Evolutionary conservation across 2,888 invertebrate genomes (phyloP), one percentile per base, ranked within the genome.

Genomic region (Toxonevra muliebris): DNA sequence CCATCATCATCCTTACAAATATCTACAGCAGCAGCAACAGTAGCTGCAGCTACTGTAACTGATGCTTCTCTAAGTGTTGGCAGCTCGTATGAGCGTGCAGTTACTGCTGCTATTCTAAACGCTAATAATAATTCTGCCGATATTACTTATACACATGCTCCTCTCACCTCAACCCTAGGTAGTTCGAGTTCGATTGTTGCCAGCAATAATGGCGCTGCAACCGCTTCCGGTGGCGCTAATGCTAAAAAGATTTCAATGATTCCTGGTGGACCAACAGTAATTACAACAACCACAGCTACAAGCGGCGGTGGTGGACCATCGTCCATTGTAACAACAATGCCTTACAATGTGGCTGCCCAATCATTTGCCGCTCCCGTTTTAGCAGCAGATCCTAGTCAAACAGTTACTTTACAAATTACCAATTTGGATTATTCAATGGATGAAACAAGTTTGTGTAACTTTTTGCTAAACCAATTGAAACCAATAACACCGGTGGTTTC

Each of bases 391-490:
- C 69, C 73, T 11, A 80, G 73, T 52, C 82, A 82, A 63, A 75
- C 79, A 0, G 78, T 85, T 12, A 85, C 84, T 1, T 69, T 86
- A 67, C 85, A 85, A 74, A 84, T 86, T 2, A 85, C 84, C 52
- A 86, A 86, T 75, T 74, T 86, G 59, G 86, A 86, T 71, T 84
- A 83, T 70, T 82, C 84, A 17, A 79, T 85, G 76, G 86, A 86
- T 70, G 85, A 86, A 69, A 61, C 74, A 13, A 84, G 76, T 65
- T 74, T 86, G 57, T 78, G 84, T n/a, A 80, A 77, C 64, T 84
- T 83, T 54, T 72, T 86, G 0, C 74, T 85, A 61, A 81, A 76
- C 66, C 85, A 85, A 69, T 72, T 86, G 13, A 85, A 85, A 61
- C 84, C 86, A 13, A 85, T 86, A 20, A 85, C 86, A 2, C 85